Evolutionary conservation across 2,113 vertebrate species (phyloP).

Genomic region (Merops nubicus): DNA sequence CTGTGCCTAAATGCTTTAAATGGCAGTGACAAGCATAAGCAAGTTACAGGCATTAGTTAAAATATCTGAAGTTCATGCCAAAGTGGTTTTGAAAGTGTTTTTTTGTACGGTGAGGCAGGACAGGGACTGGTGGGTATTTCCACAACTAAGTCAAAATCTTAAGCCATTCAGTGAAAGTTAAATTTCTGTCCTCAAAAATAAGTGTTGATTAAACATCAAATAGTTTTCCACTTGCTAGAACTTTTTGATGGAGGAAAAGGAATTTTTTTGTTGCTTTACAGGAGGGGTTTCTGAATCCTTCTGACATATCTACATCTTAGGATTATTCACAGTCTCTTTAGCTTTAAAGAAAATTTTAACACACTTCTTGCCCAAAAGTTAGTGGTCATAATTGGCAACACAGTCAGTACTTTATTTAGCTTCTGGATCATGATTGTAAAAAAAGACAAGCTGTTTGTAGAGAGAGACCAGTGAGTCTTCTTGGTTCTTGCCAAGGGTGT

Average conservation of each 20-base stretch:
- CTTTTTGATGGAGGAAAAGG: background rate
- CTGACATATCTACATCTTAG: background rate
- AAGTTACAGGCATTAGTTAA: background rate
- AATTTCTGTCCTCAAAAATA: background rate
- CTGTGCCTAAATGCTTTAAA: background rate
- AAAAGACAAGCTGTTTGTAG: background rate
- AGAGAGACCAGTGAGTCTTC: background rate
- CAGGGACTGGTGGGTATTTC: background rate
- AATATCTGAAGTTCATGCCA: background rate
- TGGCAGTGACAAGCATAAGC: background rate
- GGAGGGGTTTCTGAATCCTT: background rate
- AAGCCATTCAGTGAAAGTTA: background rate
- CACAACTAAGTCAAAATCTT: background rate
- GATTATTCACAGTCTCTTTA: background rate
- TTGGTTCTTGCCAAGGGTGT: background rate
- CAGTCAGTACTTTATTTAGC: background rate
- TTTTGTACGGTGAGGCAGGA: fast-evolving
- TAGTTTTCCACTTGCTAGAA: background rate
- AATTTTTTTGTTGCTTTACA: background rate
- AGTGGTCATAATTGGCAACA: background rate
- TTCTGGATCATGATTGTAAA: background rate
- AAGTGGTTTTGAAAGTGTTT: background rate
- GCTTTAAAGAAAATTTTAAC: background rate
- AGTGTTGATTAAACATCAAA: background rate
- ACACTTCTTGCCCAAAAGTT: background rate